These are phyloP conservation scores for Turnix velox DNA, from an alignment of 2,113 vertebrate genomes.

Conservation along the genomic window DNA sequence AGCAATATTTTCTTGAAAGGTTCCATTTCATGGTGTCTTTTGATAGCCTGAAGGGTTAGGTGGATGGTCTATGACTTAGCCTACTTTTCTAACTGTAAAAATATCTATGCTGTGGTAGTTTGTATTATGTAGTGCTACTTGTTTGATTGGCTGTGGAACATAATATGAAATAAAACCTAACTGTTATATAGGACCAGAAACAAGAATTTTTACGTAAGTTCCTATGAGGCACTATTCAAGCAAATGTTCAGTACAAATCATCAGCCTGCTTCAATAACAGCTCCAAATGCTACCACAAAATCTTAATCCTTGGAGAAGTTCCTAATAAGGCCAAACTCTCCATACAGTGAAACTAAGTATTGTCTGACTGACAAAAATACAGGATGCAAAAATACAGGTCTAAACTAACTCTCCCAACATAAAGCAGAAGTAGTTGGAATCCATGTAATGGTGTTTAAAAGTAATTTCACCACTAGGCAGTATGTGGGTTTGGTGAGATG, in stretches of 20 bases:
- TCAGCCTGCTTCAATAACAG: not conserved
- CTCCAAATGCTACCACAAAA: not conserved
- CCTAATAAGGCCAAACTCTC: not conserved
- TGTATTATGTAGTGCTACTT: not conserved
- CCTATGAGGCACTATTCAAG: not conserved
- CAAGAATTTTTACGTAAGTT: not conserved
- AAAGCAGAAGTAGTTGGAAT: not conserved
- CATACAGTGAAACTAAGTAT: not conserved
- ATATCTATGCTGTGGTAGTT: not conserved
- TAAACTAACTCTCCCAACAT: not conserved
- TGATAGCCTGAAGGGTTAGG: conserved; percentile 41
- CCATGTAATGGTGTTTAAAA: not conserved
- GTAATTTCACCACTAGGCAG: not conserved
- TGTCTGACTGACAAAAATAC: not conserved
- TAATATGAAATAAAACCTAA: not conserved
- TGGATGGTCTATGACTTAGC: conserved; percentile 51
- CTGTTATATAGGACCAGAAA: not conserved
- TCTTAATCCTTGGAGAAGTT: not conserved
- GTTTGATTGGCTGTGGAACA: not conserved
- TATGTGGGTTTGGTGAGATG: not conserved
- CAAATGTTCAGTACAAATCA: not conserved
- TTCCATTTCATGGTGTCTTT: conserved; percentile 44
- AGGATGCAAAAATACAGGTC: not conserved
- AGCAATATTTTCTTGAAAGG: conserved; percentile 45
- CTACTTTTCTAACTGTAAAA: conserved; percentile 46